Percentiles rank a stretch among this genome's conserved stretches.
These are phyloP conservation scores for Dendrolimus pini DNA, from an alignment of 2,888 invertebrate genomes.

Conservation along the genomic window DNA sequence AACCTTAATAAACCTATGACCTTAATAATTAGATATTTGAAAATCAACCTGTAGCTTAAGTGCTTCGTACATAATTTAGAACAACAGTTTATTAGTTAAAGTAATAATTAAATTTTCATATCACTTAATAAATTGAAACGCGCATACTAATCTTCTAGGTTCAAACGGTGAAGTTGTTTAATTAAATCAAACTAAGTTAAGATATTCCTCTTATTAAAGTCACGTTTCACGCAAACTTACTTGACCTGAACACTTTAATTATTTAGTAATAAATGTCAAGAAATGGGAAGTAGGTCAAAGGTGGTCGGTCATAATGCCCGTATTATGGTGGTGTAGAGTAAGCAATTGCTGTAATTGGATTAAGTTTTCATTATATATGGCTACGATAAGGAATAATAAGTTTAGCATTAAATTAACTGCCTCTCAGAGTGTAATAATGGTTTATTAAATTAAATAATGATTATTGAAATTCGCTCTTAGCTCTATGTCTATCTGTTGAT, in stretches of 20 bases:
- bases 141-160: background rate
- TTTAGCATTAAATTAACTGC: too few species aligned
- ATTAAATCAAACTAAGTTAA: slow-evolving; percentile 8
- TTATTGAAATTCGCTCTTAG: too few species aligned
- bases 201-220: slow-evolving; percentile 23
- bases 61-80: too few species aligned
- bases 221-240: slow-evolving; percentile 17
- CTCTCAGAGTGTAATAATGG: too few species aligned
- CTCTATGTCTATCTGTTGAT: too few species aligned
- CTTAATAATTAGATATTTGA: too few species aligned
- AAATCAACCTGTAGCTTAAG: too few species aligned
- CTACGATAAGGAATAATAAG: background rate
- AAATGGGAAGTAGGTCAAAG: slow-evolving; percentile 10
- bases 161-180: background rate
- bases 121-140: background rate
- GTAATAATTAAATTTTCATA: background rate
- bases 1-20: too few species aligned
- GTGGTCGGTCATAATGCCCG: background rate
- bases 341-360: background rate
- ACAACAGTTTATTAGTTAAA: background rate
- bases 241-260: slow-evolving; percentile 19
- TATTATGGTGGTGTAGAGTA: background rate
- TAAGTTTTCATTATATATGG: background rate
- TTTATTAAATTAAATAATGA: too few species aligned
- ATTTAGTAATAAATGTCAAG: slow-evolving; percentile 13